These are phyloP conservation scores for Microtus ochrogaster DNA, from an alignment of 2,113 vertebrate species.

Conservation along the genomic window DNA sequence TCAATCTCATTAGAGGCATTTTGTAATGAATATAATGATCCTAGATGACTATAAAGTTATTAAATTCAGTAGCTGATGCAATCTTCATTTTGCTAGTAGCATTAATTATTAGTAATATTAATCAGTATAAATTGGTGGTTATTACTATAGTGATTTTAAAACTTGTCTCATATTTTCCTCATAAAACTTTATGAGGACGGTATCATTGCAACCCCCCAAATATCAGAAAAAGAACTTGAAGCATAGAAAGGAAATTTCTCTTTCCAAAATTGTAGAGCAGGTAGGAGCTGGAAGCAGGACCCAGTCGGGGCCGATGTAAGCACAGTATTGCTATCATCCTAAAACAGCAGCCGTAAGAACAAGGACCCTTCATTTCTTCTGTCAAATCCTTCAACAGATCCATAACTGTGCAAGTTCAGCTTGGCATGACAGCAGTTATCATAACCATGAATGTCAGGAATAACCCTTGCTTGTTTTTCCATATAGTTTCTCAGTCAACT, in stretches of 20 bases:
- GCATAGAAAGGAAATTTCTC: background rate
- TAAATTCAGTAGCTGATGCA: background rate
- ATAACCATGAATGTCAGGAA: background rate
- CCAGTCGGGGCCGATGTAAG: background rate
- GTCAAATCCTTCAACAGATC: background rate
- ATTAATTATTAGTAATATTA: background rate
- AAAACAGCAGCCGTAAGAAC: background rate
- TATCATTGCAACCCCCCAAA: background rate
- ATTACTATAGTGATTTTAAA: background rate
- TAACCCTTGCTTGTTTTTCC: background rate
- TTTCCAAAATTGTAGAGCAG: background rate
- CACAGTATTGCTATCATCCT: background rate
- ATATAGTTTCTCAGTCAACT: background rate
- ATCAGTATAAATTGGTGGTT: background rate
- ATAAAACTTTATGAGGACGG: background rate
- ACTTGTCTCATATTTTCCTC: background rate
- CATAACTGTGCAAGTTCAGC: background rate
- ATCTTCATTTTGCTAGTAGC: background rate
- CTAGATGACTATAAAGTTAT: background rate
- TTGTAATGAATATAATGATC: background rate
- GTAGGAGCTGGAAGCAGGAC: background rate
- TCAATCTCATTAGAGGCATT: background rate
- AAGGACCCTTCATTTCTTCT: background rate
- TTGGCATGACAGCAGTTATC: background rate
- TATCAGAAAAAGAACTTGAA: background rate